These are phyloP conservation scores for Saccopteryx leptura DNA, from an alignment of 2,113 vertebrate genomes.

Conservation along the genomic window DNA sequence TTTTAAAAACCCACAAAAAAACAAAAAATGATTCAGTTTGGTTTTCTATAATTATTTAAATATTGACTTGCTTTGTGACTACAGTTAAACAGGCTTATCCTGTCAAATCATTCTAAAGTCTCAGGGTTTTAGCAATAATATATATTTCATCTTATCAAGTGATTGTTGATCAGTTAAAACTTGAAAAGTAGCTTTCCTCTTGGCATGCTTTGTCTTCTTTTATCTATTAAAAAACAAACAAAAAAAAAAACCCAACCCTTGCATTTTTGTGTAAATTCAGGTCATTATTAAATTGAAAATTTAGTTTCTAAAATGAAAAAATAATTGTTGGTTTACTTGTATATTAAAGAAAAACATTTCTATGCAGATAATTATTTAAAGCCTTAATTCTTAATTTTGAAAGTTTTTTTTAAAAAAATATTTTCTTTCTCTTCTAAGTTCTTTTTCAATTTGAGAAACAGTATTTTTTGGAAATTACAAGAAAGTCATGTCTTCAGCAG, in stretches of 20 bases:
- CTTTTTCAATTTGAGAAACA: constrained; percentile 54
- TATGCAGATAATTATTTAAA: constrained; percentile 53
- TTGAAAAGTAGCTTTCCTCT: constrained; percentile 85
- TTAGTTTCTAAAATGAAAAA: constrained; percentile 86
- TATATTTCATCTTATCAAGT: constrained; percentile 82
- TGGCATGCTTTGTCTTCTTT: constrained; percentile 80
- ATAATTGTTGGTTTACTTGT: constrained; percentile 84
- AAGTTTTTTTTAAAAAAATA: neutral
- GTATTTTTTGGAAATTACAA: constrained; percentile 22
- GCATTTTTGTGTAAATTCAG: constrained; percentile 85
- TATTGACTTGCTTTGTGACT: constrained; percentile 75
- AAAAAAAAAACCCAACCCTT: constrained; percentile 73
- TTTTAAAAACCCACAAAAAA: neutral
- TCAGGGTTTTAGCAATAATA: constrained; percentile 87
- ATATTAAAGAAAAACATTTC: constrained; percentile 76
- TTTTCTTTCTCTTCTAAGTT: neutral
- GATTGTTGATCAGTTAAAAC: constrained; percentile 84
- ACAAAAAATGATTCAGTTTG: constrained; percentile 58
- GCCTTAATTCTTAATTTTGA: constrained; percentile 29
- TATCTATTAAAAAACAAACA: constrained; percentile 80
- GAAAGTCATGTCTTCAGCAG: constrained; percentile 1
- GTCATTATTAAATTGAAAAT: constrained; percentile 86
- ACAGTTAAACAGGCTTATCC: constrained; percentile 83
- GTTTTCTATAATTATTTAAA: constrained; percentile 79
- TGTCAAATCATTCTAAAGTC: constrained; percentile 86